These are phyloP conservation scores for Myiozetetes cayanensis DNA, from an alignment of 2,113 vertebrate genomes.

Conservation along the genomic window DNA sequence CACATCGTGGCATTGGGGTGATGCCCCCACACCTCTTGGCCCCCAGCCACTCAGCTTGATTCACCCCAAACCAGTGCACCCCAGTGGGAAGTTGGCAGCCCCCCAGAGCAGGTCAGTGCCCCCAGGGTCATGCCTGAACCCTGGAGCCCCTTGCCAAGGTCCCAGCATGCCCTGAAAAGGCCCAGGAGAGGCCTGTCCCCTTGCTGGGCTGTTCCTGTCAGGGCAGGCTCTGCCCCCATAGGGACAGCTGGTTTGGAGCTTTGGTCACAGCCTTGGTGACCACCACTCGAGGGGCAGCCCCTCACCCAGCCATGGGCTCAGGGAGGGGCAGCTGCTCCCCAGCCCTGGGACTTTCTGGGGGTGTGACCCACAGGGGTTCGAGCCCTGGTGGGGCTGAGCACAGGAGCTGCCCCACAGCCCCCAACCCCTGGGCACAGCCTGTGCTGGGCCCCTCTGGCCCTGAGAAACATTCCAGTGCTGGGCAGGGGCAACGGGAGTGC, in stretches of 20 bases:
- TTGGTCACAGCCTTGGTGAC: neutral
- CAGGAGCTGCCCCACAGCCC: neutral
- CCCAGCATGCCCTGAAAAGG: neutral
- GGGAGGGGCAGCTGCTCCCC: rapidly evolving
- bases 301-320: neutral
- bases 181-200: neutral
- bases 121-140: neutral
- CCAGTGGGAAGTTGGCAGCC: neutral
- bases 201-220: neutral
- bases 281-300: rapidly evolving
- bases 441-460: neutral
- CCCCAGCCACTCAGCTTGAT: neutral
- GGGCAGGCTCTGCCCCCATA: rapidly evolving
- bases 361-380: rapidly evolving
- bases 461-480: neutral
- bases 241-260: neutral
- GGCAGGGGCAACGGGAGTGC: neutral
- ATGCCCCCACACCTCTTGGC: neutral
- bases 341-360: neutral
- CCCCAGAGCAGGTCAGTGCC: no score
- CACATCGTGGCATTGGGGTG: rapidly evolving
- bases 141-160: rapidly evolving
- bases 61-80: rapidly evolving
- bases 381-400: rapidly evolving
- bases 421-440: rapidly evolving